Conservation (phyloP, 2,888 invertebrate genomes). For the Leucania comma region DNA sequence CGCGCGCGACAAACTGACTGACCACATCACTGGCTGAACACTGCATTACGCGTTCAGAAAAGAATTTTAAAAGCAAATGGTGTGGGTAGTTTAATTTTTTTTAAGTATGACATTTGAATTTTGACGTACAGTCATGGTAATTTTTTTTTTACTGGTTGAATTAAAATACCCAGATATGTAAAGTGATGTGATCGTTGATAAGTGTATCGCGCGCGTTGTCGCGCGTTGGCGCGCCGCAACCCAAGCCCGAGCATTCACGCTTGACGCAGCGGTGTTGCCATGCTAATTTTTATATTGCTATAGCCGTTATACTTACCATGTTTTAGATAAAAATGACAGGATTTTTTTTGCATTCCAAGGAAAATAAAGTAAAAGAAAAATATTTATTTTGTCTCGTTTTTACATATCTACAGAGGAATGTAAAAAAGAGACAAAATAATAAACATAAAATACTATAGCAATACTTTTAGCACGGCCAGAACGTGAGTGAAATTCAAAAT, state of each 20-base stretch:
- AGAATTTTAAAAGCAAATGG: background rate
- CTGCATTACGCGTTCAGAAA: constrained; percentile 11
- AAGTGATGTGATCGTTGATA: constrained; percentile 44
- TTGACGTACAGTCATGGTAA: background rate
- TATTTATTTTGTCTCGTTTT: constrained; percentile 41
- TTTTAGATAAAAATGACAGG: constrained; percentile 7
- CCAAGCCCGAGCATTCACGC: constrained; percentile 91
- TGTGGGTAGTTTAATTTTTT: constrained; percentile 46
- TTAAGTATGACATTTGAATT: background rate
- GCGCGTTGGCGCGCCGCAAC: constrained; percentile 80
- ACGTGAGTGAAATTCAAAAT: constrained; percentile 58
- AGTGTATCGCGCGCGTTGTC: constrained; percentile 48
- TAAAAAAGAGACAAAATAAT: constrained; percentile 44
- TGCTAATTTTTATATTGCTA: constrained; percentile 66
- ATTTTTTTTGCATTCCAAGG: background rate
- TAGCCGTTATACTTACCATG: constrained; percentile 43
- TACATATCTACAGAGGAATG: constrained; percentile 51
- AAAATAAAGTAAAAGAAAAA: constrained; percentile 9
- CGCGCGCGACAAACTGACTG: constrained; percentile 42
- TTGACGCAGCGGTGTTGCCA: constrained; percentile 82
- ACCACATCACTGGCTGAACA: constrained; percentile 47
- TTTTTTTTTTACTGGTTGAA: background rate
- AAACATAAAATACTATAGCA: constrained; percentile 47
- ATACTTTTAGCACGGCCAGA: constrained; percentile 64
- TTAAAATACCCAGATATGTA: constrained; percentile 52